Evolutionary conservation across 2,113 vertebrate species (phyloP).

Genomic region (Embiotoca jacksoni): DNA sequence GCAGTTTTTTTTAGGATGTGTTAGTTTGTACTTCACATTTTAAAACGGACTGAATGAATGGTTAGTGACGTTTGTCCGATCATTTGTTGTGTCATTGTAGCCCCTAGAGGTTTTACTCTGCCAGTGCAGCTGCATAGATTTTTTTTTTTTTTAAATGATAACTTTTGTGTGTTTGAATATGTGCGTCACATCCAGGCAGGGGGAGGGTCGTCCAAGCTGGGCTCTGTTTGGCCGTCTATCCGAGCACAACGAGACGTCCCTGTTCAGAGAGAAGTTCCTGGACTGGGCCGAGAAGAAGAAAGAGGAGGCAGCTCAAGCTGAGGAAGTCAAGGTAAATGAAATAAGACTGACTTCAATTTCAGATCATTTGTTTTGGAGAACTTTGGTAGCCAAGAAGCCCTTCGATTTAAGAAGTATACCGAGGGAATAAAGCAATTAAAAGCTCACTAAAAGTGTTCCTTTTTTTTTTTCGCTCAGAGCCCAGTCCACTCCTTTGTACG

Average conservation of each 20-base stretch:
- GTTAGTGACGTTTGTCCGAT: not conserved
- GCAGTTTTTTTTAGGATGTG: not conserved
- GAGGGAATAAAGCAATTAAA: not conserved
- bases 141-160: conserved; percentile 2
- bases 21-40: not conserved
- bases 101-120: conserved; percentile 50
- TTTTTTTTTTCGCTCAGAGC: conserved; percentile 60
- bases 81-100: conserved; percentile 31
- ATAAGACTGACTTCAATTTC: not conserved
- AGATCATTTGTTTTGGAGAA: not conserved
- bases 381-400: too few relatives aligned
- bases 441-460: not conserved
- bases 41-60: not conserved
- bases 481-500: conserved; percentile 60
- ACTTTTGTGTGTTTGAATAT: not conserved
- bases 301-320: conserved; percentile 69
- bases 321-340: conserved; percentile 81
- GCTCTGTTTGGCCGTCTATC: conserved; percentile 85
- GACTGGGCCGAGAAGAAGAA: conserved; percentile 86
- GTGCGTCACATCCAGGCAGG: conserved; percentile 71
- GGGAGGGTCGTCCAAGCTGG: conserved; percentile 85
- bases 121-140: conserved; percentile 19
- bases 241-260: conserved; percentile 87
- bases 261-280: conserved; percentile 89
- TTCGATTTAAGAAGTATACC: too few relatives aligned